A percentile compares a stretch with the other conserved stretches of the same genome.
Evolutionary conservation across 2,888 invertebrate genomes (phyloP).

Genomic region (Morinoia aosen): DNA sequence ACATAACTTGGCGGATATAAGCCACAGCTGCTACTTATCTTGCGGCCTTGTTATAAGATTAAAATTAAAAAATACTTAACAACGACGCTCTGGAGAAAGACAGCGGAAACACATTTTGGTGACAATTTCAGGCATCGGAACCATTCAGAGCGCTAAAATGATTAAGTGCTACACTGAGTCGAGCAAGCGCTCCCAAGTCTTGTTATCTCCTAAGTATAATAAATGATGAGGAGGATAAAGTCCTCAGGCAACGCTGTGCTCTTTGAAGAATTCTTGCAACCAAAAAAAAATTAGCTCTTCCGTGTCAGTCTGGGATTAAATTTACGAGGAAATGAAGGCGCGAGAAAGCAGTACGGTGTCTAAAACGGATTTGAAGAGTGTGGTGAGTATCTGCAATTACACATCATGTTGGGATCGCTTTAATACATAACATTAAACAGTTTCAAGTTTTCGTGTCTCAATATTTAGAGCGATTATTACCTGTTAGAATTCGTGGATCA

Average conservation of each 20-base stretch:
- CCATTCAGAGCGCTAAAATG: not conserved
- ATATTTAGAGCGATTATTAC: too few species aligned
- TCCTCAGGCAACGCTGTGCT: not conserved
- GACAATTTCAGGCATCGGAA: not conserved
- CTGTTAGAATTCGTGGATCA: too few species aligned
- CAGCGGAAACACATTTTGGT: not conserved
- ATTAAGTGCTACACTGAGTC: not conserved
- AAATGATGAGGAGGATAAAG: not conserved
- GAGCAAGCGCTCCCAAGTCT: slow-evolving; percentile 10
- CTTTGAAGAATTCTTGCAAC: not conserved
- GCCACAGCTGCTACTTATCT: not conserved
- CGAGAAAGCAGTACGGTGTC: not conserved
- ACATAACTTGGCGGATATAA: not conserved
- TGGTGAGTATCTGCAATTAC: not conserved
- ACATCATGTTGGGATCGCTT: not conserved
- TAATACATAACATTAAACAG: too few species aligned
- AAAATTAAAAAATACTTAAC: not conserved
- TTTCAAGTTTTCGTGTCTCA: too few species aligned
- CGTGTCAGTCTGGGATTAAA: not conserved
- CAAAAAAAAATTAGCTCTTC: not conserved
- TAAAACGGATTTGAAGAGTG: not conserved
- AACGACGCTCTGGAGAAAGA: not conserved
- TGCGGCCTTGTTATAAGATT: not conserved
- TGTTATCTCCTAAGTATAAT: not conserved
- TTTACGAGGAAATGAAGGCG: not conserved